Evolutionary conservation across 2,888 invertebrate species (phyloP).

Genomic region (Pherbina coryleti): DNA sequence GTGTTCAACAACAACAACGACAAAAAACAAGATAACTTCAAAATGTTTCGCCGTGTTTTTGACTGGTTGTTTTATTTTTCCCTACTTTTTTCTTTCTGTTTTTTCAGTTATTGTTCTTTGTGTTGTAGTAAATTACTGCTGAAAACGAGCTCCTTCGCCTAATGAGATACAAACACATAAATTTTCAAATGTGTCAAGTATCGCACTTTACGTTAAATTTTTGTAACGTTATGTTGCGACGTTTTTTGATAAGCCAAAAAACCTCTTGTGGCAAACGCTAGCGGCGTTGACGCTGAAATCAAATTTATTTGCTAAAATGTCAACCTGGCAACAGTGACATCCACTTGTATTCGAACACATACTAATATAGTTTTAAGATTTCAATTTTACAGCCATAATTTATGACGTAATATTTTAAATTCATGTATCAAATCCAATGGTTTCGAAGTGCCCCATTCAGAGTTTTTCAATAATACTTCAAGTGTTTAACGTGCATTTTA

Average conservation of each 20-base stretch:
- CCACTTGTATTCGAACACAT: slow-evolving; percentile 5
- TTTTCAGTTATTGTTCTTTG: slow-evolving; percentile 5
- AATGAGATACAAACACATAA: slow-evolving; percentile 69
- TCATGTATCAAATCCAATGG: too few relatives aligned
- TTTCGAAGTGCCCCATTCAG: too few relatives aligned
- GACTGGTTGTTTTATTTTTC: not conserved
- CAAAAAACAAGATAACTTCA: slow-evolving; percentile 50
- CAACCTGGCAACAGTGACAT: slow-evolving; percentile 44
- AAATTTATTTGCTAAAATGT: slow-evolving; percentile 57
- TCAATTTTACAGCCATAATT: too few relatives aligned
- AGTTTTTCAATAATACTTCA: too few relatives aligned
- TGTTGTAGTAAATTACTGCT: slow-evolving; percentile 6
- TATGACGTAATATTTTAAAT: too few relatives aligned
- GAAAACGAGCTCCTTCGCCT: slow-evolving; percentile 52
- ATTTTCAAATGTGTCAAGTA: slow-evolving; percentile 67
- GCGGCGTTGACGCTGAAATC: slow-evolving; percentile 61
- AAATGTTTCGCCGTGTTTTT: slow-evolving; percentile 23
- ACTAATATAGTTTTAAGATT: too few relatives aligned
- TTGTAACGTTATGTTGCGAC: slow-evolving; percentile 36
- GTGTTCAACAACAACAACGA: slow-evolving; percentile 45
- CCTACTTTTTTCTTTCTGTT: not conserved
- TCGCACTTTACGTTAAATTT: slow-evolving; percentile 60
- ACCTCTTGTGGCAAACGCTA: slow-evolving; percentile 53
- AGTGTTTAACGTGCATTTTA: too few relatives aligned
- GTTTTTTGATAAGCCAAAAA: slow-evolving; percentile 63